These are phyloP conservation scores for Simalia tracyae DNA, from an alignment of 2,797 vertebrate species.

Conservation along the genomic window DNA sequence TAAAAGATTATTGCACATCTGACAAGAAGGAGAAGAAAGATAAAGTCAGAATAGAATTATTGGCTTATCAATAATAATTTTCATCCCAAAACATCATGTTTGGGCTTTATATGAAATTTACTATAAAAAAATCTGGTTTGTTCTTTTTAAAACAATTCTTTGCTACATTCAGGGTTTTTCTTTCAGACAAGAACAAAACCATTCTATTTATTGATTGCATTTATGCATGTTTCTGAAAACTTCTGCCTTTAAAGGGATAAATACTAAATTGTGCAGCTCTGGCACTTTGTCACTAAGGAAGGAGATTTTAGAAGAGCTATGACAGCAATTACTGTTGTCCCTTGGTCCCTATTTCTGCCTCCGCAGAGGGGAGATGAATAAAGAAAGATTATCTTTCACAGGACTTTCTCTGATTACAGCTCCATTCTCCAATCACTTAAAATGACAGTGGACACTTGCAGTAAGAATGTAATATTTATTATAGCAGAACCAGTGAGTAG, in stretches of 20 bases:
- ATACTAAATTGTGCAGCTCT: conserved; percentile 39
- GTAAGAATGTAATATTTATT: conserved; percentile 83
- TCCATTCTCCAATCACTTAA: conserved; percentile 79
- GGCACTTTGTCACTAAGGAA: conserved; percentile 51
- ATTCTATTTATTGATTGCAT: conserved; percentile 32
- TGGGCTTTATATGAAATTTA: conserved; percentile 51
- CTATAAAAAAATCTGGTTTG: conserved; percentile 26
- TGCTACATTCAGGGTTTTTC: background rate
- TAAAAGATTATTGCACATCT: background rate
- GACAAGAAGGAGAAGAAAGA: background rate
- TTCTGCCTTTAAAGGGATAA: conserved; percentile 45
- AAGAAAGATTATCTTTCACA: conserved; percentile 79
- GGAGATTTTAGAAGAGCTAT: conserved; percentile 74
- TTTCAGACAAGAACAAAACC: background rate
- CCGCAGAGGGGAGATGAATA: conserved; percentile 70
- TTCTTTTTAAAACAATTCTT: conserved; percentile 32
- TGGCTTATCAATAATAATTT: conserved; percentile 34
- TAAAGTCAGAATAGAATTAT: conserved; percentile 13
- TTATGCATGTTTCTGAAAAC: conserved; percentile 45
- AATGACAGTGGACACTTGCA: conserved; percentile 73
- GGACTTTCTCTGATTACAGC: conserved; percentile 81
- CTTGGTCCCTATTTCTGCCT: conserved; percentile 72
- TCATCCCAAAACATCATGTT: background rate
- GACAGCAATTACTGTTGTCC: conserved; percentile 67
- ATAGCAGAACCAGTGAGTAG: conserved; percentile 74